Evolutionary conservation across 2,113 vertebrate genomes (phyloP).

Genomic region (Phalacrocorax aristotelis): DNA sequence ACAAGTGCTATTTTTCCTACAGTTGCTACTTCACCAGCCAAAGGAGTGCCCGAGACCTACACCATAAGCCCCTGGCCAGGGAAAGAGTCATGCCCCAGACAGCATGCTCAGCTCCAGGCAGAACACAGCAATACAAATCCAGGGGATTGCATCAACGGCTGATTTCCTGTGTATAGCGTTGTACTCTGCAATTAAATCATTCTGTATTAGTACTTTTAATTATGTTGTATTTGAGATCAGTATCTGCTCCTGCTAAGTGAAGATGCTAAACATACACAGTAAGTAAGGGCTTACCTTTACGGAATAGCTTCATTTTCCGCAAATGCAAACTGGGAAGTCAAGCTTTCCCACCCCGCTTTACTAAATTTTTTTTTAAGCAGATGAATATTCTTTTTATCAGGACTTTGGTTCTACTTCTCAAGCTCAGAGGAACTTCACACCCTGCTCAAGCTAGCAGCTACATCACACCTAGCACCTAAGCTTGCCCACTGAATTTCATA

Average conservation of each 20-base stretch:
- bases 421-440: not conserved
- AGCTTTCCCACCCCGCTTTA: not conserved
- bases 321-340: not conserved
- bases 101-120: not conserved
- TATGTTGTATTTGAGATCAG: not conserved
- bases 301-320: not conserved
- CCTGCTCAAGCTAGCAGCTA: not conserved
- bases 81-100: rapidly evolving
- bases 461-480: not conserved
- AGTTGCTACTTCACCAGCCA: not conserved
- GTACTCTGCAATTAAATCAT: not conserved
- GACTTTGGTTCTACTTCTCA: not conserved
- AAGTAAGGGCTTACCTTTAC: not conserved
- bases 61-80: not conserved
- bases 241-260: not conserved
- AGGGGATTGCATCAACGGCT: rapidly evolving
- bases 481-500: rapidly evolving
- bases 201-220: not conserved
- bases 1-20: not conserved
- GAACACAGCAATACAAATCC: rapidly evolving
- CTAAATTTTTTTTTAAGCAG: not conserved
- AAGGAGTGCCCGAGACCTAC: rapidly evolving
- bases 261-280: rapidly evolving
- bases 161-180: rapidly evolving
- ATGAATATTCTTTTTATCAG: not conserved